Evolutionary conservation across 2,113 vertebrate species (phyloP).

Genomic region (Helogale parvula): DNA sequence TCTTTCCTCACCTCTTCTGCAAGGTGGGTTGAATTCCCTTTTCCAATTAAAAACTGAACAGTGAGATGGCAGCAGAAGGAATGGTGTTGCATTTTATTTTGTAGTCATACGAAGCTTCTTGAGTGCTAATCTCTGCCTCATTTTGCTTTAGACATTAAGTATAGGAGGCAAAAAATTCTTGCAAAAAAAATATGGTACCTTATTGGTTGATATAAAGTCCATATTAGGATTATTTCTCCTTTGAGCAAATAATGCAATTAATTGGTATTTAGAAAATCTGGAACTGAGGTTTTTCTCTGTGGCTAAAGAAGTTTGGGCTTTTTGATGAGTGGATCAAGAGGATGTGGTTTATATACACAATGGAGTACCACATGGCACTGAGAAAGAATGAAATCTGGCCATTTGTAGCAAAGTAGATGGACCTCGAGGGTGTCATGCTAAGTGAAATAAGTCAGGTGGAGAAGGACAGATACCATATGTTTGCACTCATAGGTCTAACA

Average conservation of each 20-base stretch:
- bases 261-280: slow-evolving; percentile 36
- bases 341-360: too few species aligned
- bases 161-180: background rate
- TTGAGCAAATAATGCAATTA: slow-evolving; percentile 21
- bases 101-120: background rate
- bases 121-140: slow-evolving; percentile 1
- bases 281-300: background rate
- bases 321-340: too few species aligned
- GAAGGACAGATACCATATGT: too few species aligned
- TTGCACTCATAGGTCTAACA: too few species aligned
- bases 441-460: too few species aligned
- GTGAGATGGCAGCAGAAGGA: background rate
- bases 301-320: background rate
- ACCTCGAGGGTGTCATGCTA: too few species aligned
- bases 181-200: background rate
- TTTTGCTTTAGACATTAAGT: slow-evolving; percentile 32
- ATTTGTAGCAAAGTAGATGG: too few species aligned
- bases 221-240: background rate
- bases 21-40: background rate
- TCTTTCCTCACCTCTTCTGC: background rate
- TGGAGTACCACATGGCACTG: too few species aligned
- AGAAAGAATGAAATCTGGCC: too few species aligned
- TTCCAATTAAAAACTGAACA: slow-evolving; percentile 14
- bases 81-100: background rate
- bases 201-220: slow-evolving; percentile 14